phyloP scores from a whole-genome alignment of 2,888 invertebrate genomes.

The Amaurobius ferox region DNA sequence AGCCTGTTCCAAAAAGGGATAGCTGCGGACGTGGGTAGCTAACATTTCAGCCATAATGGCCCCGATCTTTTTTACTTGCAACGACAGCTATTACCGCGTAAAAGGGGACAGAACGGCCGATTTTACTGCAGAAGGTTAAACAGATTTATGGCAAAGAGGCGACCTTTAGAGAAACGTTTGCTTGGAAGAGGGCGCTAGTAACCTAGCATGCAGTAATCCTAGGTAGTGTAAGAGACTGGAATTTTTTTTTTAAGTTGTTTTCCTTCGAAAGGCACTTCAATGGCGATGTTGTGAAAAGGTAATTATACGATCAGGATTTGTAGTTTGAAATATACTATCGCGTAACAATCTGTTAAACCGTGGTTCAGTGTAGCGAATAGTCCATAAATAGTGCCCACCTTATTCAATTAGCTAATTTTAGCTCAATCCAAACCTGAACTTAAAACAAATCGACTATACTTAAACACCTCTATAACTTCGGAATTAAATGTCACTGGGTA shows the following conservation, averaged over 20 bases:
- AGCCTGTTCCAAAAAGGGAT: constrained; percentile 47
- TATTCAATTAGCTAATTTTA: too few species aligned
- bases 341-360: too few species aligned
- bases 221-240: neutral
- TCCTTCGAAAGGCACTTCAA: neutral
- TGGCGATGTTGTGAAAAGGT: neutral
- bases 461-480: too few species aligned
- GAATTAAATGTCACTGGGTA: too few species aligned
- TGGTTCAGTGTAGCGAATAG: too few species aligned
- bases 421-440: too few species aligned
- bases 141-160: constrained; percentile 39
- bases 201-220: neutral
- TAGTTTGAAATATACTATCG: too few species aligned
- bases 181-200: neutral
- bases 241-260: too few species aligned
- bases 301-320: neutral
- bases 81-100: constrained; percentile 54
- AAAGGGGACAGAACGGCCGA: constrained; percentile 24
- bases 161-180: neutral
- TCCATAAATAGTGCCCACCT: too few species aligned
- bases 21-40: constrained; percentile 39
- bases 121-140: constrained; percentile 41
- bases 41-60: constrained; percentile 40
- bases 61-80: constrained; percentile 59
- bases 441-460: too few species aligned